Evolutionary conservation across 2,888 invertebrate species (phyloP), one percentile per base, ranked within the genome.

Genomic region (Diarsia brunnea): DNA sequence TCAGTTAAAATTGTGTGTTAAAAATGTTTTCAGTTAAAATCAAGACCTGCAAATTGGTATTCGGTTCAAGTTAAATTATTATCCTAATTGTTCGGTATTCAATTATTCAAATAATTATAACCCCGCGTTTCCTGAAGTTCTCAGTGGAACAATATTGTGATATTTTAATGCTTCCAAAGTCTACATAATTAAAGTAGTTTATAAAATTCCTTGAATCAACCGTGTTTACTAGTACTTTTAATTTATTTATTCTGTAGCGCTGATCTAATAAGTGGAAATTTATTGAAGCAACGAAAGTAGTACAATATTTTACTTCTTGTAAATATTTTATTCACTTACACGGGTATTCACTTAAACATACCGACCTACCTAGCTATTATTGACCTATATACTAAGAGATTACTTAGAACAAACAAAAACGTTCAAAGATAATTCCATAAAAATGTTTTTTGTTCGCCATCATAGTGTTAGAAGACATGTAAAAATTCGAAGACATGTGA

Each of bases 131-230:
- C 24, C 10, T 49, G 21, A 24, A 55, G 47, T 64, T 65, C 45
- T 10, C 24, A 58, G 24, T 47, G 45, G 21, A 10, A 27, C 24
- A 47, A 53, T 21, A 58, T 49, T 58, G 19, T 43, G 55, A 49
- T 16, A 49, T 31, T 21, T 58, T 16, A 49, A 43, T 49, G 19
- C 27, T 58, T 58, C n/a, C 14, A 14, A 68, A 53, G 31, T 10
- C 45, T 45, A 19, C 14, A 43, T 31, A 51, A 51, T 47, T 38
- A 19, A 60, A 1, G 21, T 16, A 14, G 10, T n/a, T 70, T 24
- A 69, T 53, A 65, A 31, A 45, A 27, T 79, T 64, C 64, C 31
- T 51, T 51, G 58, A 79, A 79, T n/a, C 16, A 38, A 60, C 11
- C 24, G 63, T 8, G 2, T 80, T 60, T 21, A 27, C n/a, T 43